These are phyloP conservation scores for Ichneumoninae sp. DNA, from an alignment of 2,888 invertebrate species.

Conservation along the genomic window DNA sequence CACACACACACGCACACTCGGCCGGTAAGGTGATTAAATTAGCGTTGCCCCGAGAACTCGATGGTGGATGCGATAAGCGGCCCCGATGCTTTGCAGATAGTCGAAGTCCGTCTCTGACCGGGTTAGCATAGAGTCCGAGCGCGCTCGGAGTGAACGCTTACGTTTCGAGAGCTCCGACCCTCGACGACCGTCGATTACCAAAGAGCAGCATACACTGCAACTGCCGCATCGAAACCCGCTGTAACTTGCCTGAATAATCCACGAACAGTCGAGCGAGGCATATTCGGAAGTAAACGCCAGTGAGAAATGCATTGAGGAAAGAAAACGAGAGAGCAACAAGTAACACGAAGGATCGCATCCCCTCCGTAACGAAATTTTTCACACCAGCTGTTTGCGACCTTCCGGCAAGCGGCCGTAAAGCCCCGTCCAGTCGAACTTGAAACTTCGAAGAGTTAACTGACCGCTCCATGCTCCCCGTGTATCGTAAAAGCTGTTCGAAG, in stretches of 20 bases:
- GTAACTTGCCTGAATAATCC: neutral
- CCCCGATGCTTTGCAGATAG: slow-evolving; percentile 65
- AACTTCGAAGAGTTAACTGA: slow-evolving; percentile 17
- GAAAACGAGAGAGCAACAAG: neutral
- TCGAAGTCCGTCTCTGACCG: slow-evolving; percentile 66
- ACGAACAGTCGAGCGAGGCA: neutral
- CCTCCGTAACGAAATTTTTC: neutral
- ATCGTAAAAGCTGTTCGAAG: neutral
- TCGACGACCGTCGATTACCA: slow-evolving; percentile 12
- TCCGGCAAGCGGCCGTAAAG: neutral
- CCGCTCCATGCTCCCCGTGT: neutral
- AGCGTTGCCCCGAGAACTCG: slow-evolving; percentile 77
- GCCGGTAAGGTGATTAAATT: slow-evolving; percentile 77
- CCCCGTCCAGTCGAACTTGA: slow-evolving; percentile 38
- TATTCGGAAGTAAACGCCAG: neutral
- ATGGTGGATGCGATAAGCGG: slow-evolving; percentile 70
- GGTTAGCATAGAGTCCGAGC: slow-evolving; percentile 43
- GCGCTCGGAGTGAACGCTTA: neutral
- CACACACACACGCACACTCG: neutral
- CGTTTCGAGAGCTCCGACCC: slow-evolving; percentile 7
- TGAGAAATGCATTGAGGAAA: neutral
- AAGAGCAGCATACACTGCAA: neutral
- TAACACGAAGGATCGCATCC: slow-evolving; percentile 2
- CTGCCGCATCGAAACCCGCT: neutral
- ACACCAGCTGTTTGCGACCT: neutral